These are phyloP conservation scores for Sesamia nonagrioides DNA, from an alignment of 1,140 invertebrate genomes.

Conservation along the genomic window DNA sequence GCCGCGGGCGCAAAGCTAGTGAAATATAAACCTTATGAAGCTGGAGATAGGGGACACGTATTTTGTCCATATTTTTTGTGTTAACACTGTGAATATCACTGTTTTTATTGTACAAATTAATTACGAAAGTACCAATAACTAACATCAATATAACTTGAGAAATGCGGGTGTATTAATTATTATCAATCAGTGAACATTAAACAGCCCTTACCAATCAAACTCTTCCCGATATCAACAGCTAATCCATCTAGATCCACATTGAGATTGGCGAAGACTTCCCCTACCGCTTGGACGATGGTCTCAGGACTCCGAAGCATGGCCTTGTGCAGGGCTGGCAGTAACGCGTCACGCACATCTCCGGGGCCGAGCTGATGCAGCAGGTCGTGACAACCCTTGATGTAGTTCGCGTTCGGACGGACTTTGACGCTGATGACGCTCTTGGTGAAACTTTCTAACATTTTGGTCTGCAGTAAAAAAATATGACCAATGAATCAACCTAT, in stretches of 20 bases:
- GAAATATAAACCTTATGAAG: no score
- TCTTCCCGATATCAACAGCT: conserved; percentile 94
- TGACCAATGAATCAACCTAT: no score
- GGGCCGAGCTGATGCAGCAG: conserved; percentile 90
- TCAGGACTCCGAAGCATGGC: conserved; percentile 98
- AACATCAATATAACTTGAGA: no score
- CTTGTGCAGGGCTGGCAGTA: conserved; percentile 96
- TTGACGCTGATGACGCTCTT: conserved; percentile 95
- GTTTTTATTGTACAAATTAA: no score
- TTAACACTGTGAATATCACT: no score
- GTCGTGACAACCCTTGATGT: conserved; percentile 90
- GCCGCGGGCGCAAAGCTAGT: no score
- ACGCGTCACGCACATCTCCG: conserved; percentile 92
- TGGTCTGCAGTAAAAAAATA: conserved; percentile 79
- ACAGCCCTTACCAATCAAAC: conserved; percentile 90
- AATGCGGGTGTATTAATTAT: not conserved
- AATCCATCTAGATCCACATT: conserved; percentile 94
- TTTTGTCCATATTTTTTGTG: no score
- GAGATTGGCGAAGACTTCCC: conserved; percentile 91
- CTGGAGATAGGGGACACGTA: no score
- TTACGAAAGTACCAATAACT: no score
- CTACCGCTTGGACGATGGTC: conserved; percentile 94
- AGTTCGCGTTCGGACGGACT: conserved; percentile 90
- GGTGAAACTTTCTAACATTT: conserved; percentile 92
- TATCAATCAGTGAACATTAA: not conserved